Evolutionary conservation across 2,113 vertebrate species (phyloP).

Genomic region (Acanthisitta chloris): DNA sequence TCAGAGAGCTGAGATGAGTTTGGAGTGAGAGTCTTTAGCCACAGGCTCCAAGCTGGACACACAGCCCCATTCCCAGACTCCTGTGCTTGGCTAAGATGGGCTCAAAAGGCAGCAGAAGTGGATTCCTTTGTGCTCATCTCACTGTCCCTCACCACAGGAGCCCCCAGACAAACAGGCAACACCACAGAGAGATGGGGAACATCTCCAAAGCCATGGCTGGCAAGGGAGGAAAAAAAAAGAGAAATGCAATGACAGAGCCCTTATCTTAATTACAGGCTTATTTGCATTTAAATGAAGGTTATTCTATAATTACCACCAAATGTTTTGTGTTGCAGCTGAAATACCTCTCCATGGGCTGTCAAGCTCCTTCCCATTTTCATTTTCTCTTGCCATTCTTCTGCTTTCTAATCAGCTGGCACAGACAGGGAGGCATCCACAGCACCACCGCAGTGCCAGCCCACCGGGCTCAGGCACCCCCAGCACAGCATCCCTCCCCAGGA

Average conservation of each 20-base stretch:
- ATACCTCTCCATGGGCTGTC: slow-evolving; percentile 80
- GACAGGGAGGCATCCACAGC: background rate
- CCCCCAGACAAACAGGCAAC: slow-evolving; percentile 45
- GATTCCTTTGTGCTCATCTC: background rate
- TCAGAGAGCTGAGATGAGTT: background rate
- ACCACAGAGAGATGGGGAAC: slow-evolving; percentile 60
- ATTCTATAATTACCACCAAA: slow-evolving; percentile 81
- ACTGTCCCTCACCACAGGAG: background rate
- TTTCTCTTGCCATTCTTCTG: slow-evolving; percentile 74
- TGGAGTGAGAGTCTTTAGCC: background rate
- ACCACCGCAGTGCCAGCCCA: background rate
- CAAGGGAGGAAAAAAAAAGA: slow-evolving; percentile 7
- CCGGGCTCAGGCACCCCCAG: background rate
- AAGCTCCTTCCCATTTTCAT: slow-evolving; percentile 76
- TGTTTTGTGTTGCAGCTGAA: slow-evolving; percentile 81
- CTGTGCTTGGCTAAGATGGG: slow-evolving; percentile 22
- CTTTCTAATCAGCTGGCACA: slow-evolving; percentile 70
- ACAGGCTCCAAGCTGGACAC: background rate
- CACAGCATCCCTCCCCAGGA: background rate
- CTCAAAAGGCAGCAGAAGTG: slow-evolving; percentile 32
- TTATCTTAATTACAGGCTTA: slow-evolving; percentile 86
- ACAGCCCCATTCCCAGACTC: fast-evolving
- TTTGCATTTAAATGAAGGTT: slow-evolving; percentile 86
- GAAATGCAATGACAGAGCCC: slow-evolving; percentile 74
- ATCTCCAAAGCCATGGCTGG: slow-evolving; percentile 67